Percentiles rank a stretch among this genome's conserved stretches.
Evolutionary conservation across 2,113 vertebrate species (phyloP).

Genomic region (Alosa alosa): DNA sequence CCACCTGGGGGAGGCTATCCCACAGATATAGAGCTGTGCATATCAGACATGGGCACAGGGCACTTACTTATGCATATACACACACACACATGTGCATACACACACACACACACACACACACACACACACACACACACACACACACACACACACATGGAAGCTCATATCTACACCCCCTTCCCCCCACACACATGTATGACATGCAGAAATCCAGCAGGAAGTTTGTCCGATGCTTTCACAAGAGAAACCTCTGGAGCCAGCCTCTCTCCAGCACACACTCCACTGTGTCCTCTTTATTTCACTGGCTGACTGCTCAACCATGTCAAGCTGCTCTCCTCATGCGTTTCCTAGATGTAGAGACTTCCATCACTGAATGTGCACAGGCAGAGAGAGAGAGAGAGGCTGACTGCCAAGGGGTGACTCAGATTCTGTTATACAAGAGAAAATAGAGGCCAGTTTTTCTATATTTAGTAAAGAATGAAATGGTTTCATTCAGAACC

Average conservation of each 20-base stretch:
- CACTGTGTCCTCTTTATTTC: not conserved
- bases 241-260: not conserved
- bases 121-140: not conserved
- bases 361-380: not conserved
- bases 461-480: not conserved
- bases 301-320: slow-evolving; percentile 9
- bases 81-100: not conserved
- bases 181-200: not conserved
- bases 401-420: not conserved
- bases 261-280: not conserved
- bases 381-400: not conserved
- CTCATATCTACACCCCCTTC: not conserved
- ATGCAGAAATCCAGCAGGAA: not conserved
- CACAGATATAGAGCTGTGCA: not conserved
- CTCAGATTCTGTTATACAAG: slow-evolving; percentile 8
- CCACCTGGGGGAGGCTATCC: not conserved
- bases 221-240: not conserved
- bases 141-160: not conserved
- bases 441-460: slow-evolving; percentile 5
- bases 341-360: slow-evolving; percentile 1
- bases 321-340: not conserved
- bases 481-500: not conserved
- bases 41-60: not conserved
- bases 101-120: not conserved
- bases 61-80: too few relatives aligned